Evolutionary conservation across 2,113 vertebrate genomes (phyloP), one percentile per base, ranked within the genome.

Genomic region (Syngnathus floridae): DNA sequence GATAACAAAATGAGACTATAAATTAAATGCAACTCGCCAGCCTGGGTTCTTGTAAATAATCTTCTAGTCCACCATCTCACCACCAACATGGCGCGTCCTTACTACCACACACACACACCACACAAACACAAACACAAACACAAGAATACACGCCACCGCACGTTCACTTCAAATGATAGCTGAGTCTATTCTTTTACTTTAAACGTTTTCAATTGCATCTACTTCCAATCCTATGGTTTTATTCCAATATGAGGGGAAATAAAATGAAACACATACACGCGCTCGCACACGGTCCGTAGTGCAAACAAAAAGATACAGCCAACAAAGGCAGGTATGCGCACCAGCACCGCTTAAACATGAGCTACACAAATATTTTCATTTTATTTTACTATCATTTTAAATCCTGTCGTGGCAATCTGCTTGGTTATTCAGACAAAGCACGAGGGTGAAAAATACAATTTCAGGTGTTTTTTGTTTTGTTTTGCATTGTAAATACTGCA

Each of bases 211-310:
- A 46, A 5, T 22, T 4, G 21, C 3, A 12, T 54, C 10, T 54
- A 12, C 5, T 4, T 21, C 4, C 21, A 22, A 11, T 22, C n/a
- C 26, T 12, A 1, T 5, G 10, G 8, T 51, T 54, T 26, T 1
- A 13, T 22, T 52, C 49, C 4, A 22, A 22, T 52, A 26, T 52
- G 8, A n/a, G 4, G n/a, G 9, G 51, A 22, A 90, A 92, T 92
- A 91, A 89, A 90, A 91, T 90, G 41, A 65, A 52, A 41, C 64
- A 52, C 58, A 63, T 57, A 65, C 72, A 26, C 36, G 43, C 37
- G 26, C 62, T 10, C 35, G 46, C 40, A 89, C 90, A 89, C 92
- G 58, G 38, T 38, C 58, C 37, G 58, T 40, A 61, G 12, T 61
- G 59, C 59, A 13, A 26, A 43, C 1, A 43, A 61, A 10, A 21